Conservation (phyloP, 2,113 vertebrate species). For the Canis aureus region DNA sequence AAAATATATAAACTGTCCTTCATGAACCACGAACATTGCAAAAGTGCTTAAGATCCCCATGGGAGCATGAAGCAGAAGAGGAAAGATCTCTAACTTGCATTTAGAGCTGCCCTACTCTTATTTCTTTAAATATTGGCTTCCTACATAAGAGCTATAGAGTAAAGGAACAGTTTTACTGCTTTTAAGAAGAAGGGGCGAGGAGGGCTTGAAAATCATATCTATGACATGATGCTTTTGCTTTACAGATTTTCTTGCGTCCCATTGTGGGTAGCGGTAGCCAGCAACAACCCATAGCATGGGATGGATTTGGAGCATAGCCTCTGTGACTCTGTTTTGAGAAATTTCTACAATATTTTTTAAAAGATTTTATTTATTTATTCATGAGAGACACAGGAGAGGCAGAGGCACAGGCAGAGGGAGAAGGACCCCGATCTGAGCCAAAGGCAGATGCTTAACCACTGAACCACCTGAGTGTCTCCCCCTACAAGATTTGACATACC, state of each 20-base stretch:
- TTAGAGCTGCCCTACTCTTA: background rate
- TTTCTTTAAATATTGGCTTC: background rate
- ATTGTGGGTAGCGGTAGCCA: background rate
- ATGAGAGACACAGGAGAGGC: no score
- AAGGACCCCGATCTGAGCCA: no score
- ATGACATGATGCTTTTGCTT: background rate
- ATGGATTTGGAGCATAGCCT: background rate
- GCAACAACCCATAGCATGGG: background rate
- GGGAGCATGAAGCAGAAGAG: background rate
- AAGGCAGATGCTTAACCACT: no score
- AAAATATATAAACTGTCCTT: background rate
- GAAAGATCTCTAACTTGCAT: background rate
- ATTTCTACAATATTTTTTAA: background rate
- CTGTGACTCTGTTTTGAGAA: background rate
- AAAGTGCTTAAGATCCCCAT: rapidly evolving
- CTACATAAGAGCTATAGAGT: background rate
- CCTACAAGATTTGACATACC: background rate
- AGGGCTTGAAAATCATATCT: background rate
- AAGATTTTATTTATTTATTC: no score
- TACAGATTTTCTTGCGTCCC: background rate
- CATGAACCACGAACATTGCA: background rate
- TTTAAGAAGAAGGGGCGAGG: background rate
- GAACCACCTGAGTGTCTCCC: no score
- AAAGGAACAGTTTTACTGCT: background rate
- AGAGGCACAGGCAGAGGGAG: no score